These are phyloP conservation scores for Eurytoma adleriae DNA, from an alignment of 2,888 invertebrate species.

Conservation along the genomic window DNA sequence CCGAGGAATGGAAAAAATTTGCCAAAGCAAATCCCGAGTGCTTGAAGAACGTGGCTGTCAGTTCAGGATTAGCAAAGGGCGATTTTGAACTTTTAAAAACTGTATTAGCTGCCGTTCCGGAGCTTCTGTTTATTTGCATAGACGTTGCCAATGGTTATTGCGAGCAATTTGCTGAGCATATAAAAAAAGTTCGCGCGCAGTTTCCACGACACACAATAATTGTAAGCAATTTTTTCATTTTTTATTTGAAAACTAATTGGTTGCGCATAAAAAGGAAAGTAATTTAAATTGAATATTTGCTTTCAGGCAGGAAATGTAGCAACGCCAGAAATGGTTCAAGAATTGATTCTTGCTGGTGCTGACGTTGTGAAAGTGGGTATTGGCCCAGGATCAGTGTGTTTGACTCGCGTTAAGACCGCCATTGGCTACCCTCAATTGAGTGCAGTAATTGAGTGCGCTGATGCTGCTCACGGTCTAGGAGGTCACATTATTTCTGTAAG, in stretches of 20 bases:
- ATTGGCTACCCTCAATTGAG: slow-evolving; percentile 95
- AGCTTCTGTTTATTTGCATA: slow-evolving; percentile 88
- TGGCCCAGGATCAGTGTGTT: slow-evolving; percentile 94
- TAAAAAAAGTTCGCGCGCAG: slow-evolving; percentile 86
- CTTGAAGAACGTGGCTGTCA: slow-evolving; percentile 86
- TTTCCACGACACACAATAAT: slow-evolving; percentile 93
- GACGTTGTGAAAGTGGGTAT: slow-evolving; percentile 95
- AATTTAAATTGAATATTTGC: slow-evolving; percentile 25
- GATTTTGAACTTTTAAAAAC: slow-evolving; percentile 87
- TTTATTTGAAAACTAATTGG: no score
- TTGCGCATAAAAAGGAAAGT: no score
- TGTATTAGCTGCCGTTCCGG: slow-evolving; percentile 83
- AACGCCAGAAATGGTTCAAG: slow-evolving; percentile 98
- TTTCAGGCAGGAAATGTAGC: slow-evolving; percentile 95
- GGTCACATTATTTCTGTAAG: slow-evolving; percentile 94
- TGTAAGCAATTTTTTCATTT: slow-evolving; percentile 78
- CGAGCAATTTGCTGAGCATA: slow-evolving; percentile 93
- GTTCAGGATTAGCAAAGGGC: slow-evolving; percentile 88
- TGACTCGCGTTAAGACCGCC: slow-evolving; percentile 94
- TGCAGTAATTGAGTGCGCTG: slow-evolving; percentile 95
- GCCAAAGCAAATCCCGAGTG: slow-evolving; percentile 82
- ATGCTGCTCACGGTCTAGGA: slow-evolving; percentile 94
- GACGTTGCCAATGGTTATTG: slow-evolving; percentile 98
- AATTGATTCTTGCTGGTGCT: slow-evolving; percentile 93
- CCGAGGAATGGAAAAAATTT: slow-evolving; percentile 89